phyloP scores from a whole-genome alignment of 2,888 invertebrate species.

The Leptothorax acervorum region DNA sequence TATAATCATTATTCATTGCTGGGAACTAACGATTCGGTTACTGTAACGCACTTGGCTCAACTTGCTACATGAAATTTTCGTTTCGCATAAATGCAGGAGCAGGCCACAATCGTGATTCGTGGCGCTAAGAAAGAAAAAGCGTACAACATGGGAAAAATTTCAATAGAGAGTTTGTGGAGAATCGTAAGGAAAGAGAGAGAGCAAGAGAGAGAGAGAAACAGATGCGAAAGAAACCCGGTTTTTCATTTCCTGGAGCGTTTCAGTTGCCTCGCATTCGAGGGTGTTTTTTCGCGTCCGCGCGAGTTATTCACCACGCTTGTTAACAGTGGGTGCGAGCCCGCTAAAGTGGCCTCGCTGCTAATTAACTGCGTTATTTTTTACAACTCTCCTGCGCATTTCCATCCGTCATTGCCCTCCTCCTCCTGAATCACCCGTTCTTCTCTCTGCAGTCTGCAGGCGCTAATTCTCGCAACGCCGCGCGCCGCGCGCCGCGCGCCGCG shows the following conservation, averaged over 20 bases:
- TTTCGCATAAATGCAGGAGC: not conserved
- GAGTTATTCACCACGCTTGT: constrained; percentile 83
- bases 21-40: not conserved
- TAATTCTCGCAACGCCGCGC: not conserved
- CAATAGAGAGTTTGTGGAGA: constrained; percentile 32
- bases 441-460: not conserved
- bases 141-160: constrained; percentile 4
- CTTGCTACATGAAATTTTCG: not conserved
- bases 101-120: not conserved
- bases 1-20: not conserved
- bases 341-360: constrained; percentile 82
- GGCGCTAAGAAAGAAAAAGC: constrained; percentile 51
- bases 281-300: constrained; percentile 75
- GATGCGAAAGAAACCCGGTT: constrained; percentile 47
- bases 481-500: not conserved
- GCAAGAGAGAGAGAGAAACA: constrained; percentile 35
- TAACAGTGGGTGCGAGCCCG: constrained; percentile 79
- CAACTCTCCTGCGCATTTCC: constrained; percentile 65
- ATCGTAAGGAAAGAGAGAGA: constrained; percentile 45
- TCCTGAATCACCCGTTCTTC: constrained; percentile 28
- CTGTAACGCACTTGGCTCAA: too few relatives aligned
- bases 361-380: constrained; percentile 84
- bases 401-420: constrained; percentile 42
- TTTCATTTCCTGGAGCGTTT: constrained; percentile 68
- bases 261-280: constrained; percentile 80